phyloP scores from a whole-genome alignment of 2,888 invertebrate genomes.

The Brachylomia viminalis region DNA sequence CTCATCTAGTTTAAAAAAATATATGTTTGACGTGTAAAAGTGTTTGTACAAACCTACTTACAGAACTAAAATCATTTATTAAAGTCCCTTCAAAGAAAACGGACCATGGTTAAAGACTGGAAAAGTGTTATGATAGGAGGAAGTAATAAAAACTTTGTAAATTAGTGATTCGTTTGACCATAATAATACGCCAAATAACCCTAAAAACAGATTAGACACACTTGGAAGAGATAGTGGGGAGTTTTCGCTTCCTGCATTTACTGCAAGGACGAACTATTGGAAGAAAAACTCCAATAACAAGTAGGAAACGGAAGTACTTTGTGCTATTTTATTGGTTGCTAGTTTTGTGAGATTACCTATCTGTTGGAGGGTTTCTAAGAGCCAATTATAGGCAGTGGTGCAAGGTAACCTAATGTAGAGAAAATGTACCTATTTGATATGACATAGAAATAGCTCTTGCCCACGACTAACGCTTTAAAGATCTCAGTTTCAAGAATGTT shows the following conservation, averaged over 20 bases:
- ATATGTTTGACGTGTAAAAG: too few species aligned
- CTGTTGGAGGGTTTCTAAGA: slow-evolving; percentile 13
- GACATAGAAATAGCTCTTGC: not conserved
- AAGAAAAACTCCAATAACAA: slow-evolving; percentile 57
- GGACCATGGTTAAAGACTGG: not conserved
- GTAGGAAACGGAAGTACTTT: slow-evolving; percentile 54
- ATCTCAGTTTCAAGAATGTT: not conserved
- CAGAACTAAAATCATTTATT: too few species aligned
- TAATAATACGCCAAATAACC: slow-evolving; percentile 47
- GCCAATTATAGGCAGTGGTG: too few species aligned
- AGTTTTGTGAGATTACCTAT: slow-evolving; percentile 43
- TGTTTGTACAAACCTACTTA: too few species aligned
- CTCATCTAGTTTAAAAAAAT: too few species aligned
- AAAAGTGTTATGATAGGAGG: slow-evolving; percentile 5
- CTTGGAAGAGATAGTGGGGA: slow-evolving; percentile 38
- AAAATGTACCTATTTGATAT: not conserved
- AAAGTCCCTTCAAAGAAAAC: slow-evolving; percentile 6
- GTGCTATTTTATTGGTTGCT: slow-evolving; percentile 44
- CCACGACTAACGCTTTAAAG: not conserved
- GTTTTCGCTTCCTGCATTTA: slow-evolving; percentile 49
- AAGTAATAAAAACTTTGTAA: slow-evolving; percentile 31
- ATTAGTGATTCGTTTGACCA: slow-evolving; percentile 38
- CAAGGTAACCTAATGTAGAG: not conserved
- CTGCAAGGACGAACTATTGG: slow-evolving; percentile 30
- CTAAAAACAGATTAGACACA: slow-evolving; percentile 56